Conservation (phyloP, 2,113 vertebrate genomes). For the Casuarius casuarius region DNA sequence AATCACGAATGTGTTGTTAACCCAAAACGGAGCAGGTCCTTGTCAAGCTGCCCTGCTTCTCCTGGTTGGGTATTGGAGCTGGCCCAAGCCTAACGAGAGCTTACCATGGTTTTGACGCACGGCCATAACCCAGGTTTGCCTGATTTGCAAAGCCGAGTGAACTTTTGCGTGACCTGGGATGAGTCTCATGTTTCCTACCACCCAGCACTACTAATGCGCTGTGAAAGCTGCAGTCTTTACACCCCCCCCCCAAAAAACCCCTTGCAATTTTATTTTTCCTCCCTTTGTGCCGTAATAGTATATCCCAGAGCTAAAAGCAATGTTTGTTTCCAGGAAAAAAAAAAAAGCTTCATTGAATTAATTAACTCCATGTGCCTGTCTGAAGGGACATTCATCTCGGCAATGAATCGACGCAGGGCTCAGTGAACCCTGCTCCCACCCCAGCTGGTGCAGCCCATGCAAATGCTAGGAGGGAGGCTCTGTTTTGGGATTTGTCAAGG, state of each 20-base stretch:
- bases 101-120: neutral
- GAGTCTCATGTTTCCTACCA: conserved; percentile 31
- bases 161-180: neutral
- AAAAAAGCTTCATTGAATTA: conserved; percentile 58
- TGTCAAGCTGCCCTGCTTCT: neutral
- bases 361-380: conserved; percentile 65
- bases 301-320: conserved; percentile 54
- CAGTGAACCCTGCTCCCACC: conserved; percentile 12
- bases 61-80: neutral
- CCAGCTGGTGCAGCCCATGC: neutral
- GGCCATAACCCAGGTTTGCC: neutral
- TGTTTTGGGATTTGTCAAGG: neutral
- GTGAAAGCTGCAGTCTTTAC: conserved; percentile 43
- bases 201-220: neutral
- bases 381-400: conserved; percentile 56
- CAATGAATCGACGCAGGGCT: conserved; percentile 59
- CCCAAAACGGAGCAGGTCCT: neutral
- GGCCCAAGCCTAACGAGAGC: neutral
- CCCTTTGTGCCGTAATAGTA: conserved; percentile 43
- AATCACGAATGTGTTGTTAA: neutral
- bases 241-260: conserved; percentile 24
- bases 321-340: conserved; percentile 63
- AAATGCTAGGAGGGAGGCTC: neutral
- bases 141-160: neutral
- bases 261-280: conserved; percentile 28